These are phyloP conservation scores for Sterrhoptilus dennistouni DNA, from an alignment of 2,113 vertebrate species.

Conservation along the genomic window DNA sequence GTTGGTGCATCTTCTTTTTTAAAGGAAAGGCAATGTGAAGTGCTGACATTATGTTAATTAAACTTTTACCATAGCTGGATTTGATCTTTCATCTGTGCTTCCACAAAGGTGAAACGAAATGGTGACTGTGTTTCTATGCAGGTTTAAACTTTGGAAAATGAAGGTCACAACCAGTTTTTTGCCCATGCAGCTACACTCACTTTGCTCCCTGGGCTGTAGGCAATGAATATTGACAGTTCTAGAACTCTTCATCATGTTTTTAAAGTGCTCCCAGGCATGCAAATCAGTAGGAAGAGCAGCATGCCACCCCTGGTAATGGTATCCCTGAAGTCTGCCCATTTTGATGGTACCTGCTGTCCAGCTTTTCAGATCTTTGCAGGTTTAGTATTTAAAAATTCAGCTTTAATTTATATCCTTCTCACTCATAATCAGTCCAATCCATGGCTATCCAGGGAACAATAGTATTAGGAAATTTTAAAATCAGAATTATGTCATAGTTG, in stretches of 20 bases:
- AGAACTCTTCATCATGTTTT: neutral
- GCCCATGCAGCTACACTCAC: neutral
- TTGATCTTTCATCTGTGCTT: neutral
- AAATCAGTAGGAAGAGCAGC: neutral
- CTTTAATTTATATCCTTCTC: neutral
- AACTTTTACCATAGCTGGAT: neutral
- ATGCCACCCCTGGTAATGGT: neutral
- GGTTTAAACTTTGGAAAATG: neutral
- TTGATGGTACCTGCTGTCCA: neutral
- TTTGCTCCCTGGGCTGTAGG: neutral
- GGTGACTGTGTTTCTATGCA: neutral
- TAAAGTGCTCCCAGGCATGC: neutral
- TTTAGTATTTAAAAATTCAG: neutral
- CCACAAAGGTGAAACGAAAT: neutral
- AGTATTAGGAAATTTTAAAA: neutral
- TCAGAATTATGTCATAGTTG: neutral
- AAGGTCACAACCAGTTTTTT: neutral
- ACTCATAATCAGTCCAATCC: neutral
- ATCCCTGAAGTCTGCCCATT: neutral
- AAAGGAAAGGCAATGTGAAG: neutral
- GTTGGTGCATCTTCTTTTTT: neutral
- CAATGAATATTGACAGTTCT: neutral
- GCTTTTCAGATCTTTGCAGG: neutral
- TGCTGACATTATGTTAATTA: neutral
- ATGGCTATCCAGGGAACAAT: neutral